Evolutionary conservation across 2,113 vertebrate species (phyloP), one percentile per base, ranked within the genome.

Genomic region (Ptyas mucosa): DNA sequence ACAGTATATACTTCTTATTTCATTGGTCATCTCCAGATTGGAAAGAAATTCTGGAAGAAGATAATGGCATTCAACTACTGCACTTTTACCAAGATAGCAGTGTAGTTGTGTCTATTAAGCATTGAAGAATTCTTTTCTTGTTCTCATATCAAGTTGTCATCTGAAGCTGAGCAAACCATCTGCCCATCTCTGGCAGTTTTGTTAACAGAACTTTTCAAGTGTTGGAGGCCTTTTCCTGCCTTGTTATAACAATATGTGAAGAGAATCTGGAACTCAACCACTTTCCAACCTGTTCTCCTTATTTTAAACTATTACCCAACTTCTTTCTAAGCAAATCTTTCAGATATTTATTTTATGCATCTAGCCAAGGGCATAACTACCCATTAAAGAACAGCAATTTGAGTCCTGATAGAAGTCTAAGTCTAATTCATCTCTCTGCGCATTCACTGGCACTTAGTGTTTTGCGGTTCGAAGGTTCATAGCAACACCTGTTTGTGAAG

Each of bases 401-500:
- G 29, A 69, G 55, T 89, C 88, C 39, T 93, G 90, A 64, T 93
- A 94, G 64, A 85, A 86, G 94, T 94, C 92, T 86, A 95, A 91
- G 75, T 92, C 69, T 49, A 89, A 9, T 34, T 55, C 87, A 91
- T 87, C 54, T 89, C 75, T 49, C 1, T 61, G 5, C n/a, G 91
- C 89, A 86, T 89, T 89, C 89, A 5, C 90, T 91, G 95, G 93
- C 93, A 94, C 87, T 95, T 53, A 93, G 92, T 93, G 93, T 93
- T 95, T 87, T 49, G 61, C 81, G 43, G 89, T 52, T 93, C 89
- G 20, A 90, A 92, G 93, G 94, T 54, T 8, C 96, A 87, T 92
- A 94, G 96, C 96, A 97, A 96, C 96, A 97, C 97, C 96, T 98
- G 96, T 98, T 98, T 98, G 96, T 95, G 92, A 87, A 97, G 93